A percentile compares a stretch with the other conserved stretches of the same genome.
Conservation (phyloP, 2,113 vertebrate genomes). For the Chionomys nivalis region DNA sequence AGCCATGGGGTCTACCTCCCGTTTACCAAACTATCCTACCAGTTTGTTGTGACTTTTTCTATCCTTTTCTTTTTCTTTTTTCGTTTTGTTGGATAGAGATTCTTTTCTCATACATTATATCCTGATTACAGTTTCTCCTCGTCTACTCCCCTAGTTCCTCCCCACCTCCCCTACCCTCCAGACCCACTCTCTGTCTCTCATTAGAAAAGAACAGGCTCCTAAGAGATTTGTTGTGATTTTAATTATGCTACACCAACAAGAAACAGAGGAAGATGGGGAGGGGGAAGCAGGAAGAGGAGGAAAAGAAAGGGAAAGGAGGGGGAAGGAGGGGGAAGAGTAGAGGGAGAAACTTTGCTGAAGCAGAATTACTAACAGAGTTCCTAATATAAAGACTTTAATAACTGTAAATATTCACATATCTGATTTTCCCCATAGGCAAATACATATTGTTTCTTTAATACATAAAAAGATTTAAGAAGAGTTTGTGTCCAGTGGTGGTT, state of each 20-base stretch:
- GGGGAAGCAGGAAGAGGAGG: background rate
- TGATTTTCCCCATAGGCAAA: background rate
- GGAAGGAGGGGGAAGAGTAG: background rate
- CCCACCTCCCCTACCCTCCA: background rate
- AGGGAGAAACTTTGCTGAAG: background rate
- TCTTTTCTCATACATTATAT: background rate
- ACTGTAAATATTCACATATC: background rate
- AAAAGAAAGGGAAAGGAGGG: background rate
- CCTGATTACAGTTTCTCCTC: background rate
- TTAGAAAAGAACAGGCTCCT: background rate
- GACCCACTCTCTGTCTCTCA: background rate
- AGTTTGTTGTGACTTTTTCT: background rate
- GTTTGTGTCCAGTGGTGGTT: background rate
- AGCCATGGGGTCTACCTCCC: background rate
- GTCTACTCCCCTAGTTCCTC: background rate
- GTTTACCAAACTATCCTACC: background rate
- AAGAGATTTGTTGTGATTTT: background rate
- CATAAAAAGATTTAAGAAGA: conserved; percentile 5
- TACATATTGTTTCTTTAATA: conserved; percentile 28
- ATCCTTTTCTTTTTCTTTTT: background rate
- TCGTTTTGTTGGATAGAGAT: background rate
- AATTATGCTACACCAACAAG: background rate
- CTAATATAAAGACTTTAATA: conserved; percentile 36
- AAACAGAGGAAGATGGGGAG: background rate
- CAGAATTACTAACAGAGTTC: background rate